phyloP scores from a whole-genome alignment of 2,888 invertebrate species.

The Pseudococcus jackbeardsleyi region DNA sequence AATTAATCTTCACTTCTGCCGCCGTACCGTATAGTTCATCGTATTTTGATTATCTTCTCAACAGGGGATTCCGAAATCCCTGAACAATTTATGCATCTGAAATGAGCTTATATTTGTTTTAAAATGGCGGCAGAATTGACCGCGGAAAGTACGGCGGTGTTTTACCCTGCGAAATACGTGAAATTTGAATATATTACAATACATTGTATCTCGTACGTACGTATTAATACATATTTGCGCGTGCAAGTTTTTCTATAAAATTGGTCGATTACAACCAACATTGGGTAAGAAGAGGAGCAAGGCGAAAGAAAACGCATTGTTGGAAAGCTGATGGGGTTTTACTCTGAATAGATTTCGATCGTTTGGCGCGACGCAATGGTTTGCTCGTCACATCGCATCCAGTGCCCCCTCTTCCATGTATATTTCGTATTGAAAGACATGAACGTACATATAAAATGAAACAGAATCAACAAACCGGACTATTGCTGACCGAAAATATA shows the following conservation, averaged over 20 bases:
- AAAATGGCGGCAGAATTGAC: not conserved
- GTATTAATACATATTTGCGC: not conserved
- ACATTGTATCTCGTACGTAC: not conserved
- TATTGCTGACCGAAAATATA: slow-evolving; percentile 24
- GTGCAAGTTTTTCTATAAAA: not conserved
- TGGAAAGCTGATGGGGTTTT: not conserved
- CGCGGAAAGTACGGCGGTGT: not conserved
- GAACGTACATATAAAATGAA: not conserved
- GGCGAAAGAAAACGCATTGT: not conserved
- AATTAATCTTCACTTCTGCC: slow-evolving; percentile 55
- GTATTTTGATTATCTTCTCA: slow-evolving; percentile 60
- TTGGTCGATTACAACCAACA: not conserved
- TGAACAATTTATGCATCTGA: slow-evolving; percentile 54
- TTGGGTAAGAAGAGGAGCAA: not conserved
- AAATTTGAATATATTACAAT: slow-evolving; percentile 47
- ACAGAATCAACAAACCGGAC: slow-evolving; percentile 7
- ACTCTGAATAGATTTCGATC: not conserved
- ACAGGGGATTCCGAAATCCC: slow-evolving; percentile 56
- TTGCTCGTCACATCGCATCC: not conserved
- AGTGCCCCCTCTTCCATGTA: not conserved
- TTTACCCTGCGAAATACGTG: slow-evolving; percentile 1
- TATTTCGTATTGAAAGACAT: not conserved
- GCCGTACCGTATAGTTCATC: slow-evolving; percentile 43
- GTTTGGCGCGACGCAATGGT: not conserved
- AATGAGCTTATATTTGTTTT: slow-evolving; percentile 56